phyloP scores from a whole-genome alignment of 2,888 invertebrate genomes.

The Metacarcinus magister region DNA sequence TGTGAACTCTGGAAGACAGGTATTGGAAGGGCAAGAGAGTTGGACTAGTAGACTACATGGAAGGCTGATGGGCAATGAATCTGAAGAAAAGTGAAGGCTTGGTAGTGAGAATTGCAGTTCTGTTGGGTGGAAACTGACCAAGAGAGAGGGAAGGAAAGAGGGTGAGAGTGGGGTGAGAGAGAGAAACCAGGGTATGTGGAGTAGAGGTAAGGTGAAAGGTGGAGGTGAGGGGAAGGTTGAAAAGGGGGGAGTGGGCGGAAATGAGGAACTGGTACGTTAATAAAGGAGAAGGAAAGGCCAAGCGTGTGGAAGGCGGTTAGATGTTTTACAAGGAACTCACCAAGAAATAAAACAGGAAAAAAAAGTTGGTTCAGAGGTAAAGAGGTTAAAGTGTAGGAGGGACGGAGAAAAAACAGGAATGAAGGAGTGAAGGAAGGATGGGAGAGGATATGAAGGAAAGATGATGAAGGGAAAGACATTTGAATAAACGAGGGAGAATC shows the following conservation, averaged over 20 bases:
- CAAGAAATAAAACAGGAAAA: neutral
- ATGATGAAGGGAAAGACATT: neutral
- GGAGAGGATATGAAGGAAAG: neutral
- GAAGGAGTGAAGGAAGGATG: neutral
- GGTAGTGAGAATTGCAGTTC: neutral
- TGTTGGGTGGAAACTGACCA: neutral
- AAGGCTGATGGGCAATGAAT: neutral
- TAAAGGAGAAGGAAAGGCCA: neutral
- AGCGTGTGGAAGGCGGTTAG: conserved; percentile 7
- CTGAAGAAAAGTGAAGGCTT: neutral
- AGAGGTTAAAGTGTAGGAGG: neutral
- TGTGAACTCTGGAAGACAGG: neutral
- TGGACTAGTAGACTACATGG: neutral
- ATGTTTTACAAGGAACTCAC: neutral
- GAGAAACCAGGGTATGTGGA: neutral
- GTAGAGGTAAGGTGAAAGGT: neutral
- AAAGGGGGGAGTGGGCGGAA: neutral
- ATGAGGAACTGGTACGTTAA: neutral
- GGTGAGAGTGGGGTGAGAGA: neutral
- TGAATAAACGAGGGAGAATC: neutral
- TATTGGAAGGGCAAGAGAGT: neutral
- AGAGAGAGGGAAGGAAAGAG: neutral
- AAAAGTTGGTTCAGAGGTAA: neutral
- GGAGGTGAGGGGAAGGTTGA: neutral
- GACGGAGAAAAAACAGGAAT: neutral